Evolutionary conservation across 2,113 vertebrate species (phyloP).

Genomic region (Bothrops jararaca): DNA sequence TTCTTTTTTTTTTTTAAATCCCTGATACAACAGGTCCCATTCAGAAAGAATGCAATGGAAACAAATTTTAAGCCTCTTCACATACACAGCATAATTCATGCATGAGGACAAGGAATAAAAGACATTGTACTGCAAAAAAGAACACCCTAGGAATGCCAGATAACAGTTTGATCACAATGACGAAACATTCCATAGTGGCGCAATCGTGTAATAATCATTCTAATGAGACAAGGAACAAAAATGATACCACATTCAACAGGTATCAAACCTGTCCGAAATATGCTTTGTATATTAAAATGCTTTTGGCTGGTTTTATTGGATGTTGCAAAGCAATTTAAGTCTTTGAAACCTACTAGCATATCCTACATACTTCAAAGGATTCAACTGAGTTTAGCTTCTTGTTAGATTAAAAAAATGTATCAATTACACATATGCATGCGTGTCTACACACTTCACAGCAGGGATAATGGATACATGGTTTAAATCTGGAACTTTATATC

Average conservation of each 20-base stretch:
- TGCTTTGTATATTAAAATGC: slow-evolving; percentile 17
- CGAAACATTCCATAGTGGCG: slow-evolving; percentile 75
- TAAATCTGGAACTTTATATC: not conserved
- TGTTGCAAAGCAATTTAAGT: slow-evolving; percentile 47
- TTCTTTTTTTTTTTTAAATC: slow-evolving; percentile 52
- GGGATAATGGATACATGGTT: not conserved
- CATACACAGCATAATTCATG: slow-evolving; percentile 78
- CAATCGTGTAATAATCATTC: slow-evolving; percentile 74
- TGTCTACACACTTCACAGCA: not conserved
- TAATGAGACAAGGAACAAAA: slow-evolving; percentile 48
- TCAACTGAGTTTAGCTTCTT: slow-evolving; percentile 47
- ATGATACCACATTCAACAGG: slow-evolving; percentile 63
- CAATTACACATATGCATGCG: not conserved
- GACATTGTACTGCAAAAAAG: slow-evolving; percentile 75
- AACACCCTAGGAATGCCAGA: slow-evolving; percentile 84
- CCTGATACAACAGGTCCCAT: slow-evolving; percentile 75
- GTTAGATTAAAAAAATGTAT: slow-evolving; percentile 27
- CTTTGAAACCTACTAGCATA: slow-evolving; percentile 50
- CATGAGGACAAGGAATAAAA: slow-evolving; percentile 81
- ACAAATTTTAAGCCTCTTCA: slow-evolving; percentile 79
- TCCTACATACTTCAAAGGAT: slow-evolving; percentile 48
- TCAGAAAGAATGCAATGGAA: slow-evolving; percentile 78
- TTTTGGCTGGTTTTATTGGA: slow-evolving; percentile 46
- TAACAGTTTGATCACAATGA: slow-evolving; percentile 84
- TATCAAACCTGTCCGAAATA: slow-evolving; percentile 62